Evolutionary conservation across 2,113 vertebrate species (phyloP), one percentile per base, ranked within the genome.

Genomic region (Phyllostomus hastatus): DNA sequence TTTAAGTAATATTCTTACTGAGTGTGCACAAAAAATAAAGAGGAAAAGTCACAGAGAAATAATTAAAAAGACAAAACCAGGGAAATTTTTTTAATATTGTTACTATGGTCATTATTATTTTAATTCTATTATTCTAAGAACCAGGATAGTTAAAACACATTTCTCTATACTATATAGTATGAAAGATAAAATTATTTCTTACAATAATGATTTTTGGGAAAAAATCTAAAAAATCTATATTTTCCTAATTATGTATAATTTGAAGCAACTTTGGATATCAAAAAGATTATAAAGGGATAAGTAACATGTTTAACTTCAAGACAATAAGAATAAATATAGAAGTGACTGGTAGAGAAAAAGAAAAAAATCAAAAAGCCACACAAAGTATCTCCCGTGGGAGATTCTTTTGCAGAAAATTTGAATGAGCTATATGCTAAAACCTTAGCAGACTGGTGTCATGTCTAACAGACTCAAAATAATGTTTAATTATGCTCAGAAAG

Each of bases 391-490:
- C 43, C 93, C 11, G 1, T 76, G 48, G 76, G 31, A 82, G n/a
- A 93, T 89, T 67, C 46, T 72, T 91, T 90, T 73, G 4, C 41
- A 95, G 31, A 46, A n/a, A 88, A 64, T 4, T 57, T 59, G 31
- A 94, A 88, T 64, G 26, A 43, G 64, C 64, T 88, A 57, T 78
- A 86, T 89, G 31, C 33, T 89, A 93, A 89, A 94, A 79, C 7
- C 17, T 88, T 82, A 75, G 11, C 66, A 96, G 73, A 93, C 10
- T 84, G 31, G 15, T 61, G 10, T 76, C 72, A n/a, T 59, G 24
- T 28, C 17, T 95, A 92, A 84, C 83, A 67, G 83, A 73, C 61
- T 92, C 88, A 87, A 83, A 95, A 73, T 78, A 69, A 64, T 20
- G 3, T 80, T 80, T 24, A 92, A 75, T 92, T 92, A 76, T 35